These are phyloP conservation scores for Leptinotarsa rubiginosa DNA, from an alignment of 2,888 invertebrate genomes.

Conservation along the genomic window DNA sequence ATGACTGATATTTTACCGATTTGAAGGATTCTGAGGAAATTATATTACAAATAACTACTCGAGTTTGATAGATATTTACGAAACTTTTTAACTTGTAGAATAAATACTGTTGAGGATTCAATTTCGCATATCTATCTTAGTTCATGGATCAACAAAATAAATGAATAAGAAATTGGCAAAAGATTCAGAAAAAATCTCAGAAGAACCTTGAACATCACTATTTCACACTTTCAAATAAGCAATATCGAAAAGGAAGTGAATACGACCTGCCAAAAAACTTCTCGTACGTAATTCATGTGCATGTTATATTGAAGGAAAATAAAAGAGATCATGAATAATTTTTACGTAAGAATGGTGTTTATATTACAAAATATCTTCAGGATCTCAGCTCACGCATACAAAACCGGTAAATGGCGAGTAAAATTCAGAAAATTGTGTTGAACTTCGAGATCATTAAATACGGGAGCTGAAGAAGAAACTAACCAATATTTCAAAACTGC, in stretches of 20 bases:
- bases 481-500: background rate
- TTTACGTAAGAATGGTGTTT: slow-evolving; percentile 10
- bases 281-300: background rate
- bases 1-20: too few species aligned
- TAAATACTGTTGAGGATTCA: too few species aligned
- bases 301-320: background rate
- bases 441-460: slow-evolving; percentile 9
- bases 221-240: too few species aligned
- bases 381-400: slow-evolving; percentile 13
- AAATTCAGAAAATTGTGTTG: slow-evolving; percentile 18
- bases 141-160: too few species aligned
- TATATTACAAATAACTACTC: too few species aligned
- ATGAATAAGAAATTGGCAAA: too few species aligned
- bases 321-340: slow-evolving; percentile 1
- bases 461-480: background rate
- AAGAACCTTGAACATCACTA: too few species aligned
- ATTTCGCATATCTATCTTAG: too few species aligned
- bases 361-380: slow-evolving; percentile 10
- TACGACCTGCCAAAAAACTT: background rate
- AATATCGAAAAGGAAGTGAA: background rate
- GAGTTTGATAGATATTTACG: too few species aligned
- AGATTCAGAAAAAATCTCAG: too few species aligned
- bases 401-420: slow-evolving; percentile 16
- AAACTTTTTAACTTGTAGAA: too few species aligned
- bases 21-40: too few species aligned